Base-by-base conservation (phyloP, 2,888 invertebrate genomes). In the Caenorhabditis plicata region DNA sequence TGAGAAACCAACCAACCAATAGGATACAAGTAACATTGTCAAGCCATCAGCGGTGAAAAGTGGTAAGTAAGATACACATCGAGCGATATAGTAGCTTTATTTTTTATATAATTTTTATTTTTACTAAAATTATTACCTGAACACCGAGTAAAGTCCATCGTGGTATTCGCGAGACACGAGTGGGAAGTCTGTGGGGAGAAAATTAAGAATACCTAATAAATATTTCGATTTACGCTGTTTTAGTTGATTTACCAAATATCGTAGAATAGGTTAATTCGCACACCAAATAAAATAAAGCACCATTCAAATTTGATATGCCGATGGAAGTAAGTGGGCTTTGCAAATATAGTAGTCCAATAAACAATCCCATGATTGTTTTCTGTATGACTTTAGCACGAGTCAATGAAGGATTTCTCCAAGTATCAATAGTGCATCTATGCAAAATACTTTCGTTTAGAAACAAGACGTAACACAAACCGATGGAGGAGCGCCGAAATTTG, bases 231-330 rank as follows among this genome's bases (percentile, higher is more conserved):
- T 19, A 13, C 40, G 23, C 4, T 23, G 22, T 9, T 13, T 9
- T 8, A 36, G 8, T 9, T 36, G 9, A 17, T 15, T n/a, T 7
- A 48, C 52, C 90, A 80, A 92, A 92, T n/a, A 92, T 88, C 82
- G 92, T 92, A 77, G 91, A 90, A 82, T 93, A 92, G 8, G 74
- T 76, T 31, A 75, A 55, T 44, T 75, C 74, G 42, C 68, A 71
- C 27, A 72, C 86, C 81, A 92, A 89, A 79, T 92, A 87, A 82
- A 92, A 93, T 49, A 93, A 85, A 23, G 89, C 91, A 36, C 93
- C 93, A 81, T 92, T 93, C 67, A 93, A 90, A 82, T 94, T 94
- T 88, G 90, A 90, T 0, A 93, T 90, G 91, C 93, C 75, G 90
- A 89, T 81, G 90, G 90, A 36, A 1, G 60, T 65, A 9, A 71